Evolutionary conservation across 2,797 vertebrate species (phyloP).

Genomic region (Melanotaenia trifasciata): DNA sequence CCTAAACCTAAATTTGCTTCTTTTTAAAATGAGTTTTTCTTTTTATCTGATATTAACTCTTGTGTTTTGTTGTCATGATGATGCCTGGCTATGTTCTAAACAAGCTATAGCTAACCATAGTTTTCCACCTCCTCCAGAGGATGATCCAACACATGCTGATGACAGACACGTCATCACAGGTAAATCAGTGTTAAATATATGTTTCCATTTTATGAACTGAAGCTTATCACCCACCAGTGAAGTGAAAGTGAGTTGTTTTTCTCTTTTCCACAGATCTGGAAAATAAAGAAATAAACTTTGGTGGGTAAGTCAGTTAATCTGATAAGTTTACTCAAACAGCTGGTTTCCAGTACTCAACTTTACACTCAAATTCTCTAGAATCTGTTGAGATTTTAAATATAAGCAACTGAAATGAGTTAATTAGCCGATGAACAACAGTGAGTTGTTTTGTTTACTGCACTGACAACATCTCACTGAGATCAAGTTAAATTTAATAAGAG

Average conservation of each 20-base stretch:
- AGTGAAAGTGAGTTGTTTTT: slow-evolving; percentile 11
- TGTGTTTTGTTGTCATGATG: background rate
- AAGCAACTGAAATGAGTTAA: background rate
- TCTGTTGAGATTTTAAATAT: background rate
- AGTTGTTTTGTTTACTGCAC: background rate
- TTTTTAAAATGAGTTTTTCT: too few relatives aligned
- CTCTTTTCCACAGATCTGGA: slow-evolving; percentile 84
- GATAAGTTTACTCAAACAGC: slow-evolving; percentile 2
- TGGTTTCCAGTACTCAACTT: background rate
- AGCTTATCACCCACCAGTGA: background rate
- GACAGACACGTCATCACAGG: slow-evolving; percentile 86
- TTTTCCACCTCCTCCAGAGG: slow-evolving; percentile 75
- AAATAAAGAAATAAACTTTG: slow-evolving; percentile 83
- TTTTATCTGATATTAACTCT: too few relatives aligned
- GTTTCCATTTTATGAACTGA: background rate
- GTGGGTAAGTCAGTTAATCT: slow-evolving; percentile 80
- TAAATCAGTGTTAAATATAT: slow-evolving; percentile 58
- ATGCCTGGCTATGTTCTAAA: background rate
- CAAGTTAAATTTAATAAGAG: too few relatives aligned
- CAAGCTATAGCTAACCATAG: background rate
- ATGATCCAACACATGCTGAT: slow-evolving; percentile 82
- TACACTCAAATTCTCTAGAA: background rate
- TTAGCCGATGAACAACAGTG: background rate
- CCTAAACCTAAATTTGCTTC: too few relatives aligned
- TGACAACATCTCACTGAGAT: too few relatives aligned